A percentile compares a stretch with the other conserved stretches of the same genome.
phyloP scores from a whole-genome alignment of 2,888 invertebrate species.

The Geophilus truncorum region DNA sequence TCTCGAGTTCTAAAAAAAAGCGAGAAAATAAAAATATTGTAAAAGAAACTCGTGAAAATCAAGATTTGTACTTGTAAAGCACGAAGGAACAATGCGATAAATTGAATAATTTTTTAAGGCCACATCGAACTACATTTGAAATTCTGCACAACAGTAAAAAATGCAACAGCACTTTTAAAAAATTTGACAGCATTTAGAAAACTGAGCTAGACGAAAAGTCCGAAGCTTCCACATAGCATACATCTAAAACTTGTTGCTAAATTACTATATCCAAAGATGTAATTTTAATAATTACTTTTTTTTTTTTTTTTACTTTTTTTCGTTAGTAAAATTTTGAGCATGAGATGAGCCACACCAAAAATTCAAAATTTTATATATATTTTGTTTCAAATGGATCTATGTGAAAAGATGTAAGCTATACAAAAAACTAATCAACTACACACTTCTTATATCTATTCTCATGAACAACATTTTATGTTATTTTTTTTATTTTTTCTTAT shows the following conservation, averaged over 20 bases:
- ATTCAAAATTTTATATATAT: background rate
- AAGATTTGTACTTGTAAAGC: conserved; percentile 5
- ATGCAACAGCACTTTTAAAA: conserved; percentile 27
- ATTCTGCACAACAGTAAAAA: conserved; percentile 22
- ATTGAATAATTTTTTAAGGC: conserved; percentile 7
- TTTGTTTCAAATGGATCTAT: background rate
- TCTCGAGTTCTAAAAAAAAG: background rate
- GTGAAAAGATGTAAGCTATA: conserved; percentile 22
- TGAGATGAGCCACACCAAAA: conserved; percentile 25
- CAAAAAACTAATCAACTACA: conserved; percentile 10
- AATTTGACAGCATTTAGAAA: conserved; percentile 25
- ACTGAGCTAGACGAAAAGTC: conserved; percentile 27
- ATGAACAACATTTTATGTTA: background rate
- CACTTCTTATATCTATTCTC: background rate
- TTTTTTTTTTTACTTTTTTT: background rate
- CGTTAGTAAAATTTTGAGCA: conserved; percentile 14
- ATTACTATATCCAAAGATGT: background rate
- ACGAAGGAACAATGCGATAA: conserved; percentile 25
- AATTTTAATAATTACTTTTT: too few relatives aligned
- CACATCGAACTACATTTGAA: conserved; percentile 15
- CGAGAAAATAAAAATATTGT: background rate
- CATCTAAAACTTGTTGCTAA: background rate
- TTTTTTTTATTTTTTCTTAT: conserved; percentile 23
- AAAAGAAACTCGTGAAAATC: background rate
- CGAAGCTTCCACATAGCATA: conserved; percentile 22